A percentile compares a stretch with the other conserved stretches of the same genome.
These are phyloP conservation scores for Cranoglanis bouderius DNA, from an alignment of 2,113 vertebrate species.

Conservation along the genomic window DNA sequence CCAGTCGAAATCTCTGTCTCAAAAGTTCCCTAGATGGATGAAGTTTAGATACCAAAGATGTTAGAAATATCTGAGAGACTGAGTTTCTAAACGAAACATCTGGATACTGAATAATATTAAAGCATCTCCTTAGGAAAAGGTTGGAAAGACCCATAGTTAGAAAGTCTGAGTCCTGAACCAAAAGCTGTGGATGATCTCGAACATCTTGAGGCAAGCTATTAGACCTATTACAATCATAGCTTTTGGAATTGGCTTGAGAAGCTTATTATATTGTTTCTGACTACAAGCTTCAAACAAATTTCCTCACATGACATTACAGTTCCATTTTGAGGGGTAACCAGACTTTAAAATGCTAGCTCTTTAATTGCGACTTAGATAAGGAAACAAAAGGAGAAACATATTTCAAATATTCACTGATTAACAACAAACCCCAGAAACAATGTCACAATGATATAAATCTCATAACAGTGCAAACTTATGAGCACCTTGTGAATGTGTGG, in stretches of 20 bases:
- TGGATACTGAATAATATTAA: not conserved
- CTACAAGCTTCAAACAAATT: too few species aligned
- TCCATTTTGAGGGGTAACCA: too few species aligned
- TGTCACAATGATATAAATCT: not conserved
- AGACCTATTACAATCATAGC: not conserved
- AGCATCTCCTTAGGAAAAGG: not conserved
- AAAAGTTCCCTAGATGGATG: not conserved
- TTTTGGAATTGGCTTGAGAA: not conserved
- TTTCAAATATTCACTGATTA: not conserved
- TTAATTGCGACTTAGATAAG: not conserved
- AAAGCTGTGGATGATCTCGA: too few species aligned
- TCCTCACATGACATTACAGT: too few species aligned
- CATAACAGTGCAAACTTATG: not conserved
- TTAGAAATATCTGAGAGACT: not conserved
- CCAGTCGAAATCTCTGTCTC: not conserved
- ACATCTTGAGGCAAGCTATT: not conserved
- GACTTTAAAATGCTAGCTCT: too few species aligned
- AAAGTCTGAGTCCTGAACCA: too few species aligned
- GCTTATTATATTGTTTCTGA: too few species aligned
- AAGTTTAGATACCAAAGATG: not conserved
- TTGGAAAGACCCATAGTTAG: not conserved
- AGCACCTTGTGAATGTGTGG: not conserved
- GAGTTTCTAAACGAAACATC: not conserved
- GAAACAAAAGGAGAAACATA: not conserved
- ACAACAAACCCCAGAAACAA: not conserved